phyloP scores from a whole-genome alignment of 2,888 invertebrate species.

The Polydrusus pterygomalis region DNA sequence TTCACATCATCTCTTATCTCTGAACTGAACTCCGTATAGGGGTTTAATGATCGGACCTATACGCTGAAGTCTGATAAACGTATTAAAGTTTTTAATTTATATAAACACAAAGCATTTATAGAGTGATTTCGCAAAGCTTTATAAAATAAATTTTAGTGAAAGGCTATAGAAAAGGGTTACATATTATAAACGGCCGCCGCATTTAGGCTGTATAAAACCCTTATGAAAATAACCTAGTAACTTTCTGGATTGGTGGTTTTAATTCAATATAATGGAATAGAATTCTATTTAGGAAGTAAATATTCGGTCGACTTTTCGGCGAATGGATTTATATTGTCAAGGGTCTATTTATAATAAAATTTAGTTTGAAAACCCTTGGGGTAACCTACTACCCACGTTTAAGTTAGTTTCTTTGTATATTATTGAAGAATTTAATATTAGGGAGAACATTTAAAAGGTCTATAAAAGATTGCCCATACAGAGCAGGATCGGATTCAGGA shows the following conservation, averaged over 20 bases:
- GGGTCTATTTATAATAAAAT: not conserved
- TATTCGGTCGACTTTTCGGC: slow-evolving; percentile 1
- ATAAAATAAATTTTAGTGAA: not conserved
- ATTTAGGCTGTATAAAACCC: slow-evolving; percentile 13
- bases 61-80: no score
- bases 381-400: no score
- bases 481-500: no score
- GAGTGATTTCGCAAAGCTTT: not conserved
- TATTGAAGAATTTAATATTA: no score
- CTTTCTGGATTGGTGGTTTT: not conserved
- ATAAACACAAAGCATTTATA: slow-evolving; percentile 6
- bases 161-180: slow-evolving; percentile 1
- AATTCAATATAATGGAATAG: not conserved
- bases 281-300: slow-evolving; percentile 4
- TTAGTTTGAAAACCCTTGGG: no score
- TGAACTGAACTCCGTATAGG: no score
- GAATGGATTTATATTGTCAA: not conserved
- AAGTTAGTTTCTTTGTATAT: no score
- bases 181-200: not conserved
- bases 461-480: no score
- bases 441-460: no score
- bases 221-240: slow-evolving; percentile 21
- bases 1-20: no score
- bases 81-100: not conserved
- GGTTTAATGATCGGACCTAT: no score